A percentile compares a stretch with the other conserved stretches of the same genome.
Evolutionary conservation across 2,797 vertebrate genomes (phyloP).

Genomic region (Characodon lateralis): DNA sequence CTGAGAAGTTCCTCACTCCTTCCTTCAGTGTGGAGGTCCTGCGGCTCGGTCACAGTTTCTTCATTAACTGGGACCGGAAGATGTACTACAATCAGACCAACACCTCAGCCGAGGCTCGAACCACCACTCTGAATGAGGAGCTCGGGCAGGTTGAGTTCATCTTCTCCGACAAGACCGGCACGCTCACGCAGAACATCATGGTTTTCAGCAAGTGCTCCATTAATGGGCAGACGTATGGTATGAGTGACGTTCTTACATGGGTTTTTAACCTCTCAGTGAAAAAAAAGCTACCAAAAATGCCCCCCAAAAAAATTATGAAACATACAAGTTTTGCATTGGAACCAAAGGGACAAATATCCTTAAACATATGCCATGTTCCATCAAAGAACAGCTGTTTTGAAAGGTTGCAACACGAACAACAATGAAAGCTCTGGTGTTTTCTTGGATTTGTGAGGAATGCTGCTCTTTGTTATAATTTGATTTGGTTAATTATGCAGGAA

Average conservation of each 20-base stretch:
- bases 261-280: background rate
- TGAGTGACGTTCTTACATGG: background rate
- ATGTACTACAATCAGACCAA: slow-evolving; percentile 84
- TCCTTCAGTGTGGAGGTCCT: slow-evolving; percentile 89
- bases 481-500: background rate
- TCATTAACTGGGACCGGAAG: slow-evolving; percentile 94
- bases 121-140: slow-evolving; percentile 93
- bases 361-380: background rate
- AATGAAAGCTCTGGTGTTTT: background rate
- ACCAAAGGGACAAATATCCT: background rate
- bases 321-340: background rate
- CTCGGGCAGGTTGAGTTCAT: slow-evolving; percentile 93
- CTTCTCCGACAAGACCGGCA: slow-evolving; percentile 93
- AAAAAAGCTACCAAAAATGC: background rate
- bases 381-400: background rate
- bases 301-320: background rate
- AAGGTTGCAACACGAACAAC: background rate
- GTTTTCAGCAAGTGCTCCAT: slow-evolving; percentile 93
- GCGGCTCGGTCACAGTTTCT: slow-evolving; percentile 92
- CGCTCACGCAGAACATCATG: slow-evolving; percentile 96
- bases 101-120: slow-evolving; percentile 87
- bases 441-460: no score
- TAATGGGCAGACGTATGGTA: slow-evolving; percentile 86
- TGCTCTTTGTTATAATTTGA: background rate
- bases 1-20: background rate